phyloP scores from a whole-genome alignment of 2,797 vertebrate species.

The Crenuchus spilurus region DNA sequence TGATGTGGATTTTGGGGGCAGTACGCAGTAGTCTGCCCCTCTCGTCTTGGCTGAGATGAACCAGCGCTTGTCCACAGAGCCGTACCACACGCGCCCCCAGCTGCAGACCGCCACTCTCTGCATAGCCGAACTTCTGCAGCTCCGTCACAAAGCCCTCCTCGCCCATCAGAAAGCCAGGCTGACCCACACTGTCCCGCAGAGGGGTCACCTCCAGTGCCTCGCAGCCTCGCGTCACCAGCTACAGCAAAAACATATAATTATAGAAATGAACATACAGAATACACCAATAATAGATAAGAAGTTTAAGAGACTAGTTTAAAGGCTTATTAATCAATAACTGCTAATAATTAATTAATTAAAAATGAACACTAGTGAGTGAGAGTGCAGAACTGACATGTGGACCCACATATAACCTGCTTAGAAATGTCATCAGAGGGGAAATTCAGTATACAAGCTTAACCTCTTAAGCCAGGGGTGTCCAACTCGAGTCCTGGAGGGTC shows the following conservation, averaged over 20 bases:
- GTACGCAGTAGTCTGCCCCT: constrained; percentile 80
- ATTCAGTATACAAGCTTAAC: too few relatives aligned
- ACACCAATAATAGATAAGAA: too few relatives aligned
- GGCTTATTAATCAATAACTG: too few relatives aligned
- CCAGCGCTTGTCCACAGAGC: constrained; percentile 83
- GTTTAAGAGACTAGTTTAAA: too few relatives aligned
- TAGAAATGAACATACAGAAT: too few relatives aligned
- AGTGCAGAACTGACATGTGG: too few relatives aligned
- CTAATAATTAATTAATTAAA: too few relatives aligned
- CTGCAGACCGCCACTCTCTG: constrained; percentile 86
- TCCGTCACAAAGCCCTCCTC: constrained; percentile 89
- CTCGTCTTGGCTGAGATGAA: constrained; percentile 78
- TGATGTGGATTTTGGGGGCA: constrained; percentile 89
- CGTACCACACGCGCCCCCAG: constrained; percentile 86
- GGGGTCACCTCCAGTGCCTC: constrained; percentile 88
- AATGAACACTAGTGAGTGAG: too few relatives aligned
- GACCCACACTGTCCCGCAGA: constrained; percentile 86
- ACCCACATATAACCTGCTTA: too few relatives aligned
- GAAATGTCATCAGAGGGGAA: too few relatives aligned
- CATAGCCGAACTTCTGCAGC: constrained; percentile 89
- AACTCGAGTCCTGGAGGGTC: too few relatives aligned
- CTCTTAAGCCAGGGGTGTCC: too few relatives aligned
- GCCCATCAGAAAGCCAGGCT: constrained; percentile 88
- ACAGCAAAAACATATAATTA: constrained; percentile 7
- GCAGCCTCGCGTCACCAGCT: constrained; percentile 90